Base-by-base conservation (phyloP, 2,888 invertebrate genomes). In the Acrobasis suavella region DNA sequence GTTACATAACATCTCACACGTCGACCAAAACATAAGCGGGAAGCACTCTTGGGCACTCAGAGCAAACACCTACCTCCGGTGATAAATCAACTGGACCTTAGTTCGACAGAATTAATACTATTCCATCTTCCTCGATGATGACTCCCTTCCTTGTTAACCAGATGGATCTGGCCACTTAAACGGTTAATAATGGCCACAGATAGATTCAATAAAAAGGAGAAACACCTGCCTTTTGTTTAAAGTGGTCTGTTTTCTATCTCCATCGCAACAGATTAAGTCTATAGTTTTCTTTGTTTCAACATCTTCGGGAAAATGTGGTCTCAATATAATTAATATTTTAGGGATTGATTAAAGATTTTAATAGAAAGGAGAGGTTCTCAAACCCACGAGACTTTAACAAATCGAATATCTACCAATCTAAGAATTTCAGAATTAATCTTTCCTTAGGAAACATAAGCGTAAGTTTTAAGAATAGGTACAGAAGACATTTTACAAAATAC, bases 111-210 rank as follows among this genome's bases (percentile, higher is more conserved):
- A 61, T 60, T 60, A 60, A 54, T 49, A 46, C 54, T n/a, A 61
- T 61, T 60, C 32, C 50, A 60, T 15, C 49, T 32, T 61, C 9
- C 51, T 37, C 55, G 55, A 55, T 62, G 62, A 62, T 62, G 55
- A 46, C 62, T 62, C 55, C 50, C 65, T 65, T 65, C 65, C 65
- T 65, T 64, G 64, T 65, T 65, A 65, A 59, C 50, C 52, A 64
- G 62, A 65, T 60, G 42, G 64, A 65, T 63, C 62, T 56, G 65
- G 51, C 65, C 65, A 65, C 64, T 65, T 62, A 56, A 32, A 38
- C 54, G 38, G 46, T 55, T 62, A 55, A 55, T 54, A 54, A 61
- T 61, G 54, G 54, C 54, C 46, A 17, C 42, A 42, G 39, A 46
- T 9, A 17, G 50, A 42, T 60, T 54, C 60, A 60, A 60, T 60